phyloP scores from a whole-genome alignment of 2,797 vertebrate species.

The Vespertilio murinus region DNA sequence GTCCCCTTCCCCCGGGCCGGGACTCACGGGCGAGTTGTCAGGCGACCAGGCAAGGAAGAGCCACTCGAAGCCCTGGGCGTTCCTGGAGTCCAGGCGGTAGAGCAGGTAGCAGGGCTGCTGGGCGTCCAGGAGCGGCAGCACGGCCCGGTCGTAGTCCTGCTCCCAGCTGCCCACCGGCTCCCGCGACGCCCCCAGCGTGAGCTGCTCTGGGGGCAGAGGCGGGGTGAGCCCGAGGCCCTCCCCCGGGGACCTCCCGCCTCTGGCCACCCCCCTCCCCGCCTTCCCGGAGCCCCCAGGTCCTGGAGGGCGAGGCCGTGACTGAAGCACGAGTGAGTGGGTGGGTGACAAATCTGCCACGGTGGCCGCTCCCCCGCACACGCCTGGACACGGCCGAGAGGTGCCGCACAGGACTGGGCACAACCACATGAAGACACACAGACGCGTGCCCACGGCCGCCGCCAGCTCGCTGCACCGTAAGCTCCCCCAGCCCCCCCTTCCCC shows the following conservation, averaged over 20 bases:
- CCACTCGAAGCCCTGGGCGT: conserved; percentile 97
- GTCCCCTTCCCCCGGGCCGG: neutral
- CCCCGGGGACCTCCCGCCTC: neutral
- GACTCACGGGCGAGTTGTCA: conserved; percentile 95
- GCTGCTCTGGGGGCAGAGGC: conserved; percentile 89
- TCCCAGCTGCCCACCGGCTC: conserved; percentile 94
- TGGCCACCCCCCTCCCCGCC: neutral
- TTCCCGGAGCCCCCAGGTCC: neutral
- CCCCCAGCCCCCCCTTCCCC: neutral
- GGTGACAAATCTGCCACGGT: neutral
- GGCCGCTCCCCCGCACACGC: neutral
- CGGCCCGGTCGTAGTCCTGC: conserved; percentile 91
- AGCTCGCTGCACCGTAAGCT: neutral
- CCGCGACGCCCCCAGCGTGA: conserved; percentile 93
- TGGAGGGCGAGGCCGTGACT: neutral
- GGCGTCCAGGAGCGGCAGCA: conserved; percentile 93
- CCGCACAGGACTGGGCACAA: neutral
- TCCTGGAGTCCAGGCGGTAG: conserved; percentile 96
- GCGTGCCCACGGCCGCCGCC: neutral
- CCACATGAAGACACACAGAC: accelerated
- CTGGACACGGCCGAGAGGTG: accelerated
- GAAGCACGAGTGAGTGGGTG: too few relatives aligned
- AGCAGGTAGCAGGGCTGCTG: conserved; percentile 96
- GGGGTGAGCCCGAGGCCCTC: conserved; percentile 49
- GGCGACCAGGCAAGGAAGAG: conserved; percentile 99